A percentile compares a stretch with the other conserved stretches of the same genome.
Conservation (phyloP, 1,140 invertebrate genomes). For the Mercenaria mercenaria region DNA sequence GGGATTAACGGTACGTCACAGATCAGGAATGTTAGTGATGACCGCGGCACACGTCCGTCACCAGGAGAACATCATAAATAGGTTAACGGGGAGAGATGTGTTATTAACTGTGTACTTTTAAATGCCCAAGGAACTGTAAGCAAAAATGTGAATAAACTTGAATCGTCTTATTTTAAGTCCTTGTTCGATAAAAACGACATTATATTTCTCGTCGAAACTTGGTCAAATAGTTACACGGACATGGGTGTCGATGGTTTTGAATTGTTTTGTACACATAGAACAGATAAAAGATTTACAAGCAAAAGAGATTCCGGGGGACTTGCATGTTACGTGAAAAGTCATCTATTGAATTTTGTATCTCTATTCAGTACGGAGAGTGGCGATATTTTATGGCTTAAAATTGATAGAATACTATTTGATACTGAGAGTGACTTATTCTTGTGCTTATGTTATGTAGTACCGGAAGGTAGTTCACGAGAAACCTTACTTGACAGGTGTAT, state of each 20-base stretch:
- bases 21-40: too few relatives aligned
- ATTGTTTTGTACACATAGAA: not conserved
- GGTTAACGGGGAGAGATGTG: not conserved
- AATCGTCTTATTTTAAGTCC: not conserved
- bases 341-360: not conserved
- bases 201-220: conserved; percentile 5
- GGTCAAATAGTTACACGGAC: not conserved
- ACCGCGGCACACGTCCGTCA: not conserved
- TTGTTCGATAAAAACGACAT: not conserved
- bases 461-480: not conserved
- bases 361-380: not conserved
- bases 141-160: conserved; percentile 28
- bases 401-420: not conserved
- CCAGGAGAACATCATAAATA: not conserved
- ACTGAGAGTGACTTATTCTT: not conserved
- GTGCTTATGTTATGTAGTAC: too few relatives aligned
- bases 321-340: not conserved
- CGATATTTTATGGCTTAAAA: not conserved
- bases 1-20: too few relatives aligned
- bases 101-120: not conserved
- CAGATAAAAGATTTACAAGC: not conserved
- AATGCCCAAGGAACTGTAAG: not conserved
- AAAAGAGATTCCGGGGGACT: not conserved
- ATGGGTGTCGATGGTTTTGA: not conserved
- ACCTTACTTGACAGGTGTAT: not conserved